Conservation (phyloP, 1,140 invertebrate genomes). For the Brachionus paranguensis region DNA sequence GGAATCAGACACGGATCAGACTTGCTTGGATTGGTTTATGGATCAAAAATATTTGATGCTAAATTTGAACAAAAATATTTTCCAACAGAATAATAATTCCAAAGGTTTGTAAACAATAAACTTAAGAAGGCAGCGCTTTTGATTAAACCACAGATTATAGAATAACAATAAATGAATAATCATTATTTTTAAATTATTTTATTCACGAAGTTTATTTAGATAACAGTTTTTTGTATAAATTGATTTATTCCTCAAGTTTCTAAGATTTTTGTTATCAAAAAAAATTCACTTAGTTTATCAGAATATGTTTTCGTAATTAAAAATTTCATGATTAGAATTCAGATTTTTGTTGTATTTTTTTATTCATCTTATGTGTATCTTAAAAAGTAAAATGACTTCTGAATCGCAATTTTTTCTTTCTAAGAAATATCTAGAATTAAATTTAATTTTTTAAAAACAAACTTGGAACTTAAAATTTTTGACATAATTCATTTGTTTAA, state of each 20-base stretch:
- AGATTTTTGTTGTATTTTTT: too few species aligned
- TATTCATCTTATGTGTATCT: too few species aligned
- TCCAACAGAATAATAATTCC: background rate
- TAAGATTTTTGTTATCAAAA: background rate
- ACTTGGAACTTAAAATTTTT: too few species aligned
- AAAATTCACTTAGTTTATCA: background rate
- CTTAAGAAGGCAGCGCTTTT: background rate
- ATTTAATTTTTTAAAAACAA: too few species aligned
- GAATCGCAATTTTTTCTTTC: too few species aligned
- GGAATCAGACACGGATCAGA: background rate
- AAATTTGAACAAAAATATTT: background rate
- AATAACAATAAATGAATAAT: background rate
- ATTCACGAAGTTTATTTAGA: background rate
- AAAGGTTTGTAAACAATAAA: background rate
- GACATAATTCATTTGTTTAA: too few species aligned
- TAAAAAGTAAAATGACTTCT: too few species aligned
- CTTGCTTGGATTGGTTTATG: background rate
- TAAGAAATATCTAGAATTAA: too few species aligned
- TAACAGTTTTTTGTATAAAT: background rate
- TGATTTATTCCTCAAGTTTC: background rate
- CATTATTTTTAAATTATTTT: background rate
- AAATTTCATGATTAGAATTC: too few species aligned
- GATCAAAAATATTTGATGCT: background rate
- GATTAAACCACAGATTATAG: background rate
- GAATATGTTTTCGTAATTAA: background rate